These are phyloP conservation scores for Maniola hyperantus DNA, from an alignment of 2,888 invertebrate genomes.

Conservation along the genomic window DNA sequence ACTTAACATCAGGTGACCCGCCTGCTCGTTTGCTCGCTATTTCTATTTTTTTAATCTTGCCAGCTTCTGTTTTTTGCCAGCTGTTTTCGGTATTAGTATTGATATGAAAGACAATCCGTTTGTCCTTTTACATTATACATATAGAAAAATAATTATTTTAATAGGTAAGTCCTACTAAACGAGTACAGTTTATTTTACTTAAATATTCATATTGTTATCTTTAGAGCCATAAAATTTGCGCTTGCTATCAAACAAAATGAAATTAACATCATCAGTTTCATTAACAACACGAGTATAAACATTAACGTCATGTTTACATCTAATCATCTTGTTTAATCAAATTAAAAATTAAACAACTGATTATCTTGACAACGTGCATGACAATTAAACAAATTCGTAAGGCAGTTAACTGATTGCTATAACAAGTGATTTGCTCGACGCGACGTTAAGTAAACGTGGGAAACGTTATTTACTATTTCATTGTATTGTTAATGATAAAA, in stretches of 20 bases:
- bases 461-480: slow-evolving; percentile 3
- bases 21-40: too few relatives aligned
- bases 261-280: not conserved
- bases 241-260: not conserved
- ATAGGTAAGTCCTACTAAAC: too few relatives aligned
- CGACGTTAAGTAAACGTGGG: slow-evolving; percentile 8
- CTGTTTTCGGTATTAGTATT: too few relatives aligned
- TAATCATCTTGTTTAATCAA: slow-evolving; percentile 1
- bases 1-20: too few relatives aligned
- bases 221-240: slow-evolving; percentile 3
- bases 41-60: too few relatives aligned
- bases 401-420: not conserved
- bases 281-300: not conserved
- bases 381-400: slow-evolving; percentile 11
- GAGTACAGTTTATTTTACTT: not conserved
- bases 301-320: not conserved
- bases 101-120: too few relatives aligned
- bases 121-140: too few relatives aligned
- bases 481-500: slow-evolving; percentile 3
- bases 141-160: too few relatives aligned
- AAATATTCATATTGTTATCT: not conserved
- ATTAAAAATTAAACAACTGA: not conserved
- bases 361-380: too few relatives aligned
- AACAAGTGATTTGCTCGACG: not conserved
- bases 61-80: too few relatives aligned